Evolutionary conservation across 2,797 vertebrate species (phyloP).

Genomic region (Ciconia nigra): DNA sequence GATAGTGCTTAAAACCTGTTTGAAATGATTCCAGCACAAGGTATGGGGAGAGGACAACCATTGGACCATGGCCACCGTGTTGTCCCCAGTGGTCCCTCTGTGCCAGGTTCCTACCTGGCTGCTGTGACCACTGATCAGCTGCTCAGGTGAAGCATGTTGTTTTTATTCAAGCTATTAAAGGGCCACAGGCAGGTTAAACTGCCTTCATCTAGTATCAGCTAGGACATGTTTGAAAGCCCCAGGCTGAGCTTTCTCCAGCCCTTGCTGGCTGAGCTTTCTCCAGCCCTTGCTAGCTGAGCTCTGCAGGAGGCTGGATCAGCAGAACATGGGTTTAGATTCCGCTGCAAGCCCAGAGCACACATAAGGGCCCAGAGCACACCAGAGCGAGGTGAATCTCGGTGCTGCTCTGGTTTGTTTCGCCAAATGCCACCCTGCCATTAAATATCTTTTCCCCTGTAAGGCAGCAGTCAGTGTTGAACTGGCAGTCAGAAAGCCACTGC

Average conservation of each 20-base stretch:
- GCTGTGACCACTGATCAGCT: neutral
- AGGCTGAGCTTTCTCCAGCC: neutral
- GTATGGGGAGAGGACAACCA: neutral
- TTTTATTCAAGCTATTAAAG: neutral
- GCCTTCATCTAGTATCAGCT: neutral
- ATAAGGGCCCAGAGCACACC: neutral
- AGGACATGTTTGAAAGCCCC: neutral
- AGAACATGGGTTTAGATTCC: neutral
- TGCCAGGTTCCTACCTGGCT: neutral
- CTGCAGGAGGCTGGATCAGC: neutral
- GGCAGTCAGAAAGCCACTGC: neutral
- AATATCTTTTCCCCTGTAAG: neutral
- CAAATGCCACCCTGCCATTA: neutral
- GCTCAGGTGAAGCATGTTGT: neutral
- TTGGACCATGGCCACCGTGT: accelerated
- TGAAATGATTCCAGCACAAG: neutral
- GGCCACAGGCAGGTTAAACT: neutral
- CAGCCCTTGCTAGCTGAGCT: neutral
- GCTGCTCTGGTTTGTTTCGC: neutral
- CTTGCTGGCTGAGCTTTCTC: neutral
- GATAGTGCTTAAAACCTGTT: neutral
- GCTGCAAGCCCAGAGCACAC: neutral
- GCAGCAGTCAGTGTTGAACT: neutral
- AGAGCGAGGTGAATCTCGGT: neutral
- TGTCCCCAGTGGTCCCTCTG: neutral